A percentile compares a stretch with the other conserved stretches of the same genome.
Conservation (phyloP, 2,888 invertebrate genomes). For the Lochmaea crataegi region DNA sequence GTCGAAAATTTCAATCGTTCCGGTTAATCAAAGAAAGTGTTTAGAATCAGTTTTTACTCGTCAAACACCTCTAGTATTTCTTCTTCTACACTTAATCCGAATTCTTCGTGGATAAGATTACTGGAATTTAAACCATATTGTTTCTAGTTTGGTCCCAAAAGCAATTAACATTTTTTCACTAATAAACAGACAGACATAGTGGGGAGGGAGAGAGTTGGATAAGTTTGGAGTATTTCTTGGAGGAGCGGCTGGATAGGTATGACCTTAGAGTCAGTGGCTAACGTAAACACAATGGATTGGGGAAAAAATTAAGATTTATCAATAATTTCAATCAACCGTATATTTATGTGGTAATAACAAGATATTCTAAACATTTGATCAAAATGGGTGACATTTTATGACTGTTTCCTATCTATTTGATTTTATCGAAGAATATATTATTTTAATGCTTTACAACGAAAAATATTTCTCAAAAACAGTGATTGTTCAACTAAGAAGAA, state of each 20-base stretch:
- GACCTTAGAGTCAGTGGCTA: background rate
- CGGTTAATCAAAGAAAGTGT: too few relatives aligned
- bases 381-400: too few relatives aligned
- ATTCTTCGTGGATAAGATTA: background rate
- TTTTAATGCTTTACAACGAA: too few relatives aligned
- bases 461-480: too few relatives aligned
- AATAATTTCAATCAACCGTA: too few relatives aligned
- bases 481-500: too few relatives aligned
- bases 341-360: too few relatives aligned
- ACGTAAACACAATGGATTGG: background rate
- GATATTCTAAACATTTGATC: too few relatives aligned
- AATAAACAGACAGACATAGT: background rate
- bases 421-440: too few relatives aligned
- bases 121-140: background rate
- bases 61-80: background rate
- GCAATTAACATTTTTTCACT: conserved; percentile 1
- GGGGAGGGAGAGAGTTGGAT: background rate
- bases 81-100: background rate
- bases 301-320: too few relatives aligned
- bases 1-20: too few relatives aligned
- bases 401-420: too few relatives aligned
- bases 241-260: background rate
- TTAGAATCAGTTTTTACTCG: background rate
- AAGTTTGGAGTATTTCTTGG: background rate
- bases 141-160: background rate